Percentiles rank a stretch among this genome's conserved stretches.
phyloP scores from a whole-genome alignment of 2,113 vertebrate genomes.

The Tragulus kanchil region DNA sequence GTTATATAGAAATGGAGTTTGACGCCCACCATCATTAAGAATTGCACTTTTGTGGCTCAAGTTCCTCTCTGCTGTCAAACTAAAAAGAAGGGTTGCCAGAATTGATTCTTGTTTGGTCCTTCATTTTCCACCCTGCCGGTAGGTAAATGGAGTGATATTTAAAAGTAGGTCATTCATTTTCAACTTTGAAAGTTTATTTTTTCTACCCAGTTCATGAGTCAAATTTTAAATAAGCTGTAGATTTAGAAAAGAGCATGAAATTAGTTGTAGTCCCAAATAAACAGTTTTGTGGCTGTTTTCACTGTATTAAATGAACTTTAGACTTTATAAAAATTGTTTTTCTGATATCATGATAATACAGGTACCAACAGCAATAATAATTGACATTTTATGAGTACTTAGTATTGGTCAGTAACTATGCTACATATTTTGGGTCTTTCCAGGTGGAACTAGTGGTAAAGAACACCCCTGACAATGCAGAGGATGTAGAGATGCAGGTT shows the following conservation, averaged over 20 bases:
- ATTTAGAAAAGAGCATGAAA: background rate
- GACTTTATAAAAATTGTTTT: conserved; percentile 21
- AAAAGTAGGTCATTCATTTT: conserved; percentile 16
- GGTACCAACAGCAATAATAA: background rate
- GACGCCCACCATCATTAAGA: conserved; percentile 42
- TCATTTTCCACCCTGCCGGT: conserved; percentile 28
- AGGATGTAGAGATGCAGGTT: background rate
- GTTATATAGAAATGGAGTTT: conserved; percentile 64
- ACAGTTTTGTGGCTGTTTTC: background rate
- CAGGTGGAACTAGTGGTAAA: background rate
- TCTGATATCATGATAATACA: background rate
- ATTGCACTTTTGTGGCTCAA: conserved; percentile 63
- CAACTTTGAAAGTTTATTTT: background rate
- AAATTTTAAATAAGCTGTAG: conserved; percentile 3
- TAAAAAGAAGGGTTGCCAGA: background rate
- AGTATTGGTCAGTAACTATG: background rate
- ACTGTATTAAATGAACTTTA: background rate
- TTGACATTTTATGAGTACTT: background rate
- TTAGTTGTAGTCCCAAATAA: background rate
- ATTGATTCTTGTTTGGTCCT: conserved; percentile 39
- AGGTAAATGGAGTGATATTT: conserved; percentile 16
- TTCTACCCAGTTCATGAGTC: background rate
- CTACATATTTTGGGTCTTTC: background rate
- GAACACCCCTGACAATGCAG: background rate
- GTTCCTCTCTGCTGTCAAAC: background rate